phyloP scores from a whole-genome alignment of 1,140 invertebrate species.

The Leptopilina clavipes region DNA sequence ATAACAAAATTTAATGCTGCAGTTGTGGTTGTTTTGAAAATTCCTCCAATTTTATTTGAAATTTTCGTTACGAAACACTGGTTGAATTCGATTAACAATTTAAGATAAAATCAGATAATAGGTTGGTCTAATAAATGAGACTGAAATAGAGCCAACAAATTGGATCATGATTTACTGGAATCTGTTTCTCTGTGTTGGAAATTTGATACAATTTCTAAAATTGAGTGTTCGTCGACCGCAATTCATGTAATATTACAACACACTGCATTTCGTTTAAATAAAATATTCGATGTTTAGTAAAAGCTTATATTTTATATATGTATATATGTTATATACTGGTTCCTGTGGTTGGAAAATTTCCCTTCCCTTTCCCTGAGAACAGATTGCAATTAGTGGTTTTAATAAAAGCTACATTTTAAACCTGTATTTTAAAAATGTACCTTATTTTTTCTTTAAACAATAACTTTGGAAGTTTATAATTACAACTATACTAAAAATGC shows the following conservation, averaged over 20 bases:
- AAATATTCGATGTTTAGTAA: constrained; percentile 12
- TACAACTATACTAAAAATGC: too few species aligned
- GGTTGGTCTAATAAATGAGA: neutral
- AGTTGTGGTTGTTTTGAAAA: too few species aligned
- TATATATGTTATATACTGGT: neutral
- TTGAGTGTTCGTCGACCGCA: neutral
- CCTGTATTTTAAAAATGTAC: too few species aligned
- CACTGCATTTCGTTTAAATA: neutral
- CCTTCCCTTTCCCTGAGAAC: neutral
- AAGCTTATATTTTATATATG: neutral
- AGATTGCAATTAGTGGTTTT: neutral
- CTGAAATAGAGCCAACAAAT: neutral
- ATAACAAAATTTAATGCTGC: too few species aligned
- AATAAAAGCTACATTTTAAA: too few species aligned
- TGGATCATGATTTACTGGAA: neutral
- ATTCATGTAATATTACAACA: neutral
- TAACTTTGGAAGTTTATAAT: too few species aligned
- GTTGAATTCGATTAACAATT: neutral
- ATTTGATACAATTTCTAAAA: neutral
- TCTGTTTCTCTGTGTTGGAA: neutral
- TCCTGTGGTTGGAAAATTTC: neutral
- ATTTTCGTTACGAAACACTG: neutral
- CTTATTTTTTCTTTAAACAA: too few species aligned
- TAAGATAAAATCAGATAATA: neutral
- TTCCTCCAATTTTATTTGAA: too few species aligned